These are phyloP conservation scores for Grus americana DNA, from an alignment of 2,113 vertebrate species.

Conservation along the genomic window DNA sequence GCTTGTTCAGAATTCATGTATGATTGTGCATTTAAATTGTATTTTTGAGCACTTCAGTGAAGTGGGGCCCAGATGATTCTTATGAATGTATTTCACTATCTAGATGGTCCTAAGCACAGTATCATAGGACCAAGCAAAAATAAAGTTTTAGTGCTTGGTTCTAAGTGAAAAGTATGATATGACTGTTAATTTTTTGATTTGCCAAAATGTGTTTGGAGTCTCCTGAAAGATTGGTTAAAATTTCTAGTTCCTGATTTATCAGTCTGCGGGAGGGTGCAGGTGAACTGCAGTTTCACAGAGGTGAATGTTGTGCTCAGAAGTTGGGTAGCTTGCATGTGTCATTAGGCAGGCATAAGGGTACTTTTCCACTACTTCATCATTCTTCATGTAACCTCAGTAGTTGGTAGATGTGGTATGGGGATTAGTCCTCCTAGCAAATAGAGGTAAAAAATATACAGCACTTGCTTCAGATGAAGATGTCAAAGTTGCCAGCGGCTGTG, in stretches of 20 bases:
- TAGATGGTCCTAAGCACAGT: not conserved
- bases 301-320: not conserved
- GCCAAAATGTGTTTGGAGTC: not conserved
- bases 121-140: not conserved
- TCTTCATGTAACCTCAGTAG: not conserved
- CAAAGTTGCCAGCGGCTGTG: not conserved
- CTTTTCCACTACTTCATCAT: not conserved
- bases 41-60: not conserved
- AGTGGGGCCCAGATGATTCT: not conserved
- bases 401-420: not conserved
- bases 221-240: not conserved
- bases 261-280: not conserved
- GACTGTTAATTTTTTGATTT: not conserved
- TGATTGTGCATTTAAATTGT: not conserved
- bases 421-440: not conserved
- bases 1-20: not conserved
- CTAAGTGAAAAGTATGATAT: not conserved
- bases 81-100: not conserved
- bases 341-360: not conserved
- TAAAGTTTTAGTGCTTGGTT: not conserved
- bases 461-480: not conserved
- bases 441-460: not conserved
- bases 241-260: not conserved
- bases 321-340: not conserved
- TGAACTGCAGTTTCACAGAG: not conserved